phyloP scores from a whole-genome alignment of 2,888 invertebrate genomes.

The Drosophila tripunctata region DNA sequence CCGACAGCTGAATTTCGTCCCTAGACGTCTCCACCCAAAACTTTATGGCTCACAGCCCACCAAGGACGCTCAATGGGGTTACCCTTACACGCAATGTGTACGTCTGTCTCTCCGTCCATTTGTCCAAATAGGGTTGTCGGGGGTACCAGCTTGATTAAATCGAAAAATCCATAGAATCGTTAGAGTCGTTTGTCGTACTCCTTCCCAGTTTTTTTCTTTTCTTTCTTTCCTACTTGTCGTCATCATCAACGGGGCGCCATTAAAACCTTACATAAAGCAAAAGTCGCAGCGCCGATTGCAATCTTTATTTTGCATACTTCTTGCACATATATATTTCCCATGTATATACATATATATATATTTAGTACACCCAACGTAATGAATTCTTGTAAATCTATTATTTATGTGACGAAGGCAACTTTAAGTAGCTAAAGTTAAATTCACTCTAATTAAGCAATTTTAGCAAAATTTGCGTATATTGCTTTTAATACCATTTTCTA shows the following conservation, averaged over 20 bases:
- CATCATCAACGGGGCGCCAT: constrained; percentile 49
- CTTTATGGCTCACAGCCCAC: constrained; percentile 3
- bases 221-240: constrained; percentile 2
- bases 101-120: background rate
- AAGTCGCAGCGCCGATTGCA: constrained; percentile 49
- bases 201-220: background rate
- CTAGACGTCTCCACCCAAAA: background rate
- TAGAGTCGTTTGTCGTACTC: constrained; percentile 13
- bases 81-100: constrained; percentile 50
- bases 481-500: too few species aligned
- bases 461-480: too few species aligned
- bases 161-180: constrained; percentile 50
- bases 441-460: too few species aligned
- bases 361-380: background rate
- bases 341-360: background rate
- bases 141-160: constrained; percentile 51
- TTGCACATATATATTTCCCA: constrained; percentile 2
- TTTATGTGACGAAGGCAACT: background rate
- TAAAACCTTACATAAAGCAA: constrained; percentile 60
- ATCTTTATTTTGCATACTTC: constrained; percentile 43
- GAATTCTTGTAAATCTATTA: constrained; percentile 8
- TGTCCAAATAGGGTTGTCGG: too few species aligned
- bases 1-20: too few species aligned
- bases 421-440: background rate
- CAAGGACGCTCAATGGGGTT: constrained; percentile 27